Conservation (phyloP, 2,888 invertebrate species). For the Eupithecia subumbrata region DNA sequence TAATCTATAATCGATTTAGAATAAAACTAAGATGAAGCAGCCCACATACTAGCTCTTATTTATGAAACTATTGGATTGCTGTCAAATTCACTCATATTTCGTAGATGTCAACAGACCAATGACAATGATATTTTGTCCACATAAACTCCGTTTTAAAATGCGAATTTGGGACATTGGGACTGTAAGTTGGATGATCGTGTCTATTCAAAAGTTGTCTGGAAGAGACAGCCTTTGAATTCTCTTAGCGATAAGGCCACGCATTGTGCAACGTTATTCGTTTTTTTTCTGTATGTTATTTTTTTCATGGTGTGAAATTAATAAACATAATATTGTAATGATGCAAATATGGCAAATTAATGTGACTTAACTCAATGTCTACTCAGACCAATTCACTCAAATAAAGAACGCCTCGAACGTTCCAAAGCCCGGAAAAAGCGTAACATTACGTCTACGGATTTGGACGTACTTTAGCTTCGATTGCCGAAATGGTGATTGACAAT, state of each 20-base stretch:
- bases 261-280: background rate
- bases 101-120: no score
- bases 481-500: slow-evolving; percentile 13
- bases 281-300: background rate
- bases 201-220: no score
- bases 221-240: no score
- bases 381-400: background rate
- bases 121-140: no score
- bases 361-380: background rate
- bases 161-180: no score
- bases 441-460: background rate
- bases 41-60: no score
- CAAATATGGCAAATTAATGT: background rate
- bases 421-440: slow-evolving; percentile 1
- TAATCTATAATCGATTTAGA: no score
- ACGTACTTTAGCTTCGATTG: background rate
- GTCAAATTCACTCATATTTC: no score
- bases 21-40: no score
- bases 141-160: no score
- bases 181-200: no score
- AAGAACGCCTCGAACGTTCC: background rate
- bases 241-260: background rate
- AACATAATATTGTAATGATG: background rate
- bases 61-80: no score
- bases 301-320: background rate